A percentile compares a stretch with the other conserved stretches of the same genome.
Conservation (phyloP, 2,888 invertebrate genomes). For the Oeneis ivallda region DNA sequence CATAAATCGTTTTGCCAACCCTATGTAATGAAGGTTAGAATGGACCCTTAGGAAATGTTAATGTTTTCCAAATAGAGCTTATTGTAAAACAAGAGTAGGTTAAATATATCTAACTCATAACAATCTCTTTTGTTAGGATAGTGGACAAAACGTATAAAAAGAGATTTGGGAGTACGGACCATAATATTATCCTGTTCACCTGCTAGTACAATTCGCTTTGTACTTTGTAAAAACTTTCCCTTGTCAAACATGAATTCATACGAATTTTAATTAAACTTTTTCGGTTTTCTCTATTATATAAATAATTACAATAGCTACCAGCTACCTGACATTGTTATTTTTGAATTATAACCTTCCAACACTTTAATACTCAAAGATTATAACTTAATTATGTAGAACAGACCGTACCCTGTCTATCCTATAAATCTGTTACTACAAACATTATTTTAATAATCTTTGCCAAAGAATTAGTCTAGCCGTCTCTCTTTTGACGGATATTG, state of each 20-base stretch:
- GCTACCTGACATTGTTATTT: no score
- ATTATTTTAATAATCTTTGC: no score
- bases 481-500: no score
- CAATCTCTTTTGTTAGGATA: not conserved
- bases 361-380: no score
- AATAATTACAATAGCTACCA: no score
- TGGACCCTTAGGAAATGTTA: slow-evolving; percentile 19
- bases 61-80: slow-evolving; percentile 15
- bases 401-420: no score
- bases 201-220: not conserved
- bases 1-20: slow-evolving; percentile 15
- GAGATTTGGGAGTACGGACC: not conserved
- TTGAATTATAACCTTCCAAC: no score
- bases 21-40: slow-evolving; percentile 10
- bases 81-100: slow-evolving; percentile 9
- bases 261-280: no score
- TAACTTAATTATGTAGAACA: no score
- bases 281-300: no score
- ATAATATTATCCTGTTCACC: not conserved
- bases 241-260: not conserved
- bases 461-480: no score
- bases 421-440: no score
- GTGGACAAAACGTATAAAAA: not conserved
- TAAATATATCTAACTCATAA: slow-evolving; percentile 10
- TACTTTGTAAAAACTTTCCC: not conserved